Evolutionary conservation across 2,113 vertebrate genomes (phyloP).

Genomic region (Phaethornis superciliosus): DNA sequence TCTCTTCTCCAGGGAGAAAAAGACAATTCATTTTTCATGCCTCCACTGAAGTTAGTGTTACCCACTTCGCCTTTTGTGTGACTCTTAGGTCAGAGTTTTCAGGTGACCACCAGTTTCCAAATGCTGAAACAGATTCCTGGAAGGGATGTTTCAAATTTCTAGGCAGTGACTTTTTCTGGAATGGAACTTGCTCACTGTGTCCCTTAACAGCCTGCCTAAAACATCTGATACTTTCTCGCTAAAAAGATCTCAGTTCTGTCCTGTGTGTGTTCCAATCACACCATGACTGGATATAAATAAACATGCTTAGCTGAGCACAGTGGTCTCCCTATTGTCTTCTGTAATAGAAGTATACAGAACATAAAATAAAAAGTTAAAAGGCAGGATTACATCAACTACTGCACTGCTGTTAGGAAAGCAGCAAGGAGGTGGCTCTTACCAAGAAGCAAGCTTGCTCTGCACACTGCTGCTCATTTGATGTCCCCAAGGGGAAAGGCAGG

Average conservation of each 20-base stretch:
- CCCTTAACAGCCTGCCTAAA: neutral
- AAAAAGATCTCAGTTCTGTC: neutral
- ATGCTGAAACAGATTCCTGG: neutral
- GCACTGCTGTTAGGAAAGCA: neutral
- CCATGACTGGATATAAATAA: neutral
- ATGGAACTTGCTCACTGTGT: neutral
- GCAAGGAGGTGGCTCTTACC: neutral
- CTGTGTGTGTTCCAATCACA: neutral
- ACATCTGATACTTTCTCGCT: neutral
- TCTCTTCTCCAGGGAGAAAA: slow-evolving; percentile 35
- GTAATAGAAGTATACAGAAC: neutral
- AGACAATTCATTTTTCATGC: slow-evolving; percentile 22
- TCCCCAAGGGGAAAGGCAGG: neutral
- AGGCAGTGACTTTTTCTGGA: neutral
- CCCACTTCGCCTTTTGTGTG: neutral
- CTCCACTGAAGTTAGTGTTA: slow-evolving; percentile 17
- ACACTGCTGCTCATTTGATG: neutral
- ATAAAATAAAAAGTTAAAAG: slow-evolving; percentile 29
- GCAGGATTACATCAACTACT: neutral
- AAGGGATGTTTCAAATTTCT: neutral
- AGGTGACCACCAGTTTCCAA: neutral
- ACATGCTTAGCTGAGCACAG: neutral
- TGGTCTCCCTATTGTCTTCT: neutral
- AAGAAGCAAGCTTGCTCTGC: slow-evolving; percentile 3
- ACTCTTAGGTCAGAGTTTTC: neutral